phyloP scores from a whole-genome alignment of 2,113 vertebrate genomes.

The Peucedramus taeniatus region DNA sequence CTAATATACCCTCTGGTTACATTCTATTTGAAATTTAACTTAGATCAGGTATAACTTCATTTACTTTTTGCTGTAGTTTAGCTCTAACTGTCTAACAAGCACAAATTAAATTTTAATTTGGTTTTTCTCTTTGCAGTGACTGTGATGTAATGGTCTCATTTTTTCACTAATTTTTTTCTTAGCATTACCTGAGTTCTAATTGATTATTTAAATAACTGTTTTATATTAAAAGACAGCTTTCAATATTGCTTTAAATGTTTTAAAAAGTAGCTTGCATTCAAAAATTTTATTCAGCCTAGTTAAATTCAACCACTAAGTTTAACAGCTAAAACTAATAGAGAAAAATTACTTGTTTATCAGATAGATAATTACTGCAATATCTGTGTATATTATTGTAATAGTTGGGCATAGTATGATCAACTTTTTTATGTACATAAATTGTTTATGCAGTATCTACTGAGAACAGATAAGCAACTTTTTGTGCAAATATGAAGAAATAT shows the following conservation, averaged over 20 bases:
- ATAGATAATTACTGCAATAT: not conserved
- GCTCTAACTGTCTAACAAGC: not conserved
- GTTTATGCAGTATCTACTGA: not conserved
- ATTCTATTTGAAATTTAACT: slow-evolving; percentile 27
- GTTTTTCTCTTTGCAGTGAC: not conserved
- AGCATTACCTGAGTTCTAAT: not conserved
- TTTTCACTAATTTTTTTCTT: not conserved
- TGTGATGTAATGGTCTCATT: not conserved
- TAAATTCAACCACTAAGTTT: not conserved
- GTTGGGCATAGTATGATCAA: not conserved
- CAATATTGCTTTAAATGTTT: not conserved
- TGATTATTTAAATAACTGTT: not conserved
- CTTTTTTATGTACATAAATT: not conserved
- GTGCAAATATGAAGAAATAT: not conserved
- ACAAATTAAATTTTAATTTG: slow-evolving; percentile 31
- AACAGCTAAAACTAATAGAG: not conserved
- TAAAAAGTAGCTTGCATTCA: not conserved
- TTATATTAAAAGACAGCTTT: not conserved
- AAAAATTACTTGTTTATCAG: not conserved
- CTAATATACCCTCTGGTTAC: slow-evolving; percentile 28
- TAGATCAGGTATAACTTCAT: slow-evolving; percentile 11
- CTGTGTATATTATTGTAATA: not conserved
- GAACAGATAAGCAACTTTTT: not conserved
- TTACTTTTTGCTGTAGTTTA: not conserved
- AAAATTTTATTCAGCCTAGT: not conserved